Evolutionary conservation across 2,113 vertebrate genomes (phyloP), one percentile per base, ranked within the genome.

Genomic region (Madoqua kirkii): DNA sequence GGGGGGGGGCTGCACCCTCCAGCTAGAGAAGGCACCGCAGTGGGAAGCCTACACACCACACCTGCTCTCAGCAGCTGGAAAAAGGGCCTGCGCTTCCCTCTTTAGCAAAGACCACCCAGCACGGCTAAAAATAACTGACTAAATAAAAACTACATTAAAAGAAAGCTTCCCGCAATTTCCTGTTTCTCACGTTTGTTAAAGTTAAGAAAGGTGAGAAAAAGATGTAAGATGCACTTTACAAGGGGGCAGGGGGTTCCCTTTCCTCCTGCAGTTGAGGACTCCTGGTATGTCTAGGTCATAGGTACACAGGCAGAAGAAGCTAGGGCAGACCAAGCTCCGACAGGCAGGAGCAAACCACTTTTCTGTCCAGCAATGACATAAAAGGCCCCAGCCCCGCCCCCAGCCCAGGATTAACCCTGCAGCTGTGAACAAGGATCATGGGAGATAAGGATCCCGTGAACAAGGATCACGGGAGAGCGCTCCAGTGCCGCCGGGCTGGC

Each of bases 141-240:
- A 23, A 40, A 40, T 71, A 71, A 71, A 71, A 12, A 23, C 23
- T 23, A 23, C n/a, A 23, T 23, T 40, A 71, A 71, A 71, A 71
- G 67, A 96, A 81, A 15, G 12, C 0, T 40, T 85, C 33, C 67
- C 57, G 40, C 90, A 93, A 71, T 82, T 71, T 3, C 5, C 54
- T 62, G 4, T 5, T 95, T 89, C 33, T 15, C 33, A 62, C 87
- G 8, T 13, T 86, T 96, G 27, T 86, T 79, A 40, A 16, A 40
- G 25, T 85, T 86, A 79, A 62, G 90, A 60, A 91, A 86, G n/a
- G 33, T 60, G 36, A 71, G 40, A 83, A 67, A 82, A 82, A 50
- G 8, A 89, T 23, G 14, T 81, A 74, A 33, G 81, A 86, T 27
- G 11, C n/a, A 92, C 1, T 71, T 36, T 23, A 48, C 45, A 48